phyloP scores from a whole-genome alignment of 2,797 vertebrate genomes.

The Eulemur coronatus region DNA sequence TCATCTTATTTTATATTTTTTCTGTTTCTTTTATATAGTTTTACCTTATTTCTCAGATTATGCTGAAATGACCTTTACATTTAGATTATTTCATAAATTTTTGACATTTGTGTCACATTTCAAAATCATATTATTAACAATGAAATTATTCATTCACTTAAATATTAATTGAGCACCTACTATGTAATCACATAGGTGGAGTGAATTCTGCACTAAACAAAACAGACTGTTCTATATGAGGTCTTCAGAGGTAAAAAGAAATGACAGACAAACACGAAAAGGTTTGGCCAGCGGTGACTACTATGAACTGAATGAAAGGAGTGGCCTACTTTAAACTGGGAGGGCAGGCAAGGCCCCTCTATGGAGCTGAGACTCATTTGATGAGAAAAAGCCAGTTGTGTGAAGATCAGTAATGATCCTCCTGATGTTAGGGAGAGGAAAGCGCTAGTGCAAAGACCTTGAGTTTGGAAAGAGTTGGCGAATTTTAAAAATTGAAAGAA shows the following conservation, averaged over 20 bases:
- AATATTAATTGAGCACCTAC: not conserved
- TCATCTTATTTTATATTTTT: not conserved
- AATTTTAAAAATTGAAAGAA: not conserved
- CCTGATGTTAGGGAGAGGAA: not conserved
- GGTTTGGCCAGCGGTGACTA: not conserved
- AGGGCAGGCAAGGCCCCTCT: not conserved
- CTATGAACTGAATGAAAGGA: not conserved
- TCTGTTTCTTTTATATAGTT: not conserved
- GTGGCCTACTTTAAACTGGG: not conserved
- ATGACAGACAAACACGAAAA: not conserved
- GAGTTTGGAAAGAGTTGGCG: not conserved
- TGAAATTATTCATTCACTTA: not conserved
- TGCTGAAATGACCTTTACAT: not conserved
- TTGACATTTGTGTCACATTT: not conserved
- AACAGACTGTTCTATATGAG: not conserved
- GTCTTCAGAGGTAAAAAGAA: not conserved
- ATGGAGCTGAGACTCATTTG: not conserved
- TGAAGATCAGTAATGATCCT: not conserved
- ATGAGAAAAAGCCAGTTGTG: not conserved
- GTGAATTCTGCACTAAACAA: not conserved
- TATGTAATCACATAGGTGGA: not conserved
- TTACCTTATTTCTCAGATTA: not conserved
- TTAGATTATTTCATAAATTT: not conserved
- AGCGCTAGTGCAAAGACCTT: not conserved
- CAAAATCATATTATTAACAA: not conserved